These are phyloP conservation scores for Aphidius ervi DNA, from an alignment of 1,140 invertebrate genomes.

Conservation along the genomic window DNA sequence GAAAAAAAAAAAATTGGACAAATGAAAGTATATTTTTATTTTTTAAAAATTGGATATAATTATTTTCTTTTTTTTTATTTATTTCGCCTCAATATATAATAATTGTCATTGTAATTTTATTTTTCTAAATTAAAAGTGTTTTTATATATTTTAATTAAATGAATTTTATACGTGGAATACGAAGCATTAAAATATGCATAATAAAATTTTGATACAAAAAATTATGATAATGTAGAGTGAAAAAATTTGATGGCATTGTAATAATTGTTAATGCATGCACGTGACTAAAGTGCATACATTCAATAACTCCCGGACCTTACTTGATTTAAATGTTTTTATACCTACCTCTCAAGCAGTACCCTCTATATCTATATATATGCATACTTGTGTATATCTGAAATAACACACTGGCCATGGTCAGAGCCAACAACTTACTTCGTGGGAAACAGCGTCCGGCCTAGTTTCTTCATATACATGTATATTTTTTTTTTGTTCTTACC, in stretches of 20 bases:
- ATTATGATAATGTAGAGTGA: constrained; percentile 5
- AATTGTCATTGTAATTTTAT: not conserved
- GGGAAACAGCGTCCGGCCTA: constrained; percentile 14
- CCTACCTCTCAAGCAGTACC: not conserved
- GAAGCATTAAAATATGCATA: not conserved
- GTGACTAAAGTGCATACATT: constrained; percentile 7
- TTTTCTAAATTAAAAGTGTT: not conserved
- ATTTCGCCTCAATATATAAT: not conserved
- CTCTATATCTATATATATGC: not conserved
- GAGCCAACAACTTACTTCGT: constrained; percentile 3
- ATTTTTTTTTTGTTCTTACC: not conserved
- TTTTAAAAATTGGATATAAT: no score
- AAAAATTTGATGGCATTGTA: not conserved
- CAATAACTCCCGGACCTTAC: constrained; percentile 14
- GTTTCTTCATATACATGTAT: not conserved
- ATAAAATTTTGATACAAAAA: not conserved
- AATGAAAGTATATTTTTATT: no score
- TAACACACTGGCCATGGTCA: constrained; percentile 14
- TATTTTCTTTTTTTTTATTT: no score
- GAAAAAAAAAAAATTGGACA: no score
- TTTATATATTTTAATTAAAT: no score
- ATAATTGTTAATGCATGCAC: constrained; percentile 14
- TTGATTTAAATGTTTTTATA: constrained; percentile 18
- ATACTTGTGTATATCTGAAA: not conserved
- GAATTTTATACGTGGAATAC: no score